phyloP scores from a whole-genome alignment of 2,113 vertebrate genomes.

The Limnothrissa miodon region DNA sequence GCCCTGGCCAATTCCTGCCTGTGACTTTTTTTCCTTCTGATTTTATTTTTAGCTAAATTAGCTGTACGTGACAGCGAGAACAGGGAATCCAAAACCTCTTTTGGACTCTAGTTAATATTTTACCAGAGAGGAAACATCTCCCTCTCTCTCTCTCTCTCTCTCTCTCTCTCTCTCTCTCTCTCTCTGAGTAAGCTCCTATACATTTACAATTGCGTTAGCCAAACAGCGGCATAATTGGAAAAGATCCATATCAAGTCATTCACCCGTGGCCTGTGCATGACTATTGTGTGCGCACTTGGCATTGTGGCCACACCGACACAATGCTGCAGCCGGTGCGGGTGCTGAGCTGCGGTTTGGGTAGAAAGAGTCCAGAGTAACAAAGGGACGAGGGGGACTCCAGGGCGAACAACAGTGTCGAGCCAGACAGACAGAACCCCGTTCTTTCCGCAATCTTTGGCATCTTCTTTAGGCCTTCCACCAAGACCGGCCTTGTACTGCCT shows the following conservation, averaged over 20 bases:
- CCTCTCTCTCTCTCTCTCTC: constrained; percentile 24
- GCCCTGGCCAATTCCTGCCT: constrained; percentile 22
- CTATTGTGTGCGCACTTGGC: constrained; percentile 11
- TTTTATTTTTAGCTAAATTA: constrained; percentile 40
- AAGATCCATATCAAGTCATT: constrained; percentile 25
- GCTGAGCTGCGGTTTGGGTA: background rate
- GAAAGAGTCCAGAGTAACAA: constrained; percentile 1
- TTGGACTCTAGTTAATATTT: background rate
- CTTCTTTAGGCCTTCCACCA: background rate
- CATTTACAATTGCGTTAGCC: background rate
- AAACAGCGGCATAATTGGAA: constrained; percentile 17
- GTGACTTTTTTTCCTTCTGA: background rate
- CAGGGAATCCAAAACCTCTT: background rate
- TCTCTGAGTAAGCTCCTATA: background rate
- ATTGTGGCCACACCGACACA: constrained; percentile 15
- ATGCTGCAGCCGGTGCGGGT: background rate
- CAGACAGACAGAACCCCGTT: background rate
- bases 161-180: background rate
- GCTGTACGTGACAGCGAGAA: constrained; percentile 17
- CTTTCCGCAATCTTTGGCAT: background rate
- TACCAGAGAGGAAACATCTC: background rate
- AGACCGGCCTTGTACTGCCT: background rate
- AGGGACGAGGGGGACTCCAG: constrained; percentile 40
- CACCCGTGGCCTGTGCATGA: background rate
- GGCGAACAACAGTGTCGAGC: background rate